Base-by-base conservation (phyloP, 2,113 vertebrate species). In the Eretmochelys imbricata region DNA sequence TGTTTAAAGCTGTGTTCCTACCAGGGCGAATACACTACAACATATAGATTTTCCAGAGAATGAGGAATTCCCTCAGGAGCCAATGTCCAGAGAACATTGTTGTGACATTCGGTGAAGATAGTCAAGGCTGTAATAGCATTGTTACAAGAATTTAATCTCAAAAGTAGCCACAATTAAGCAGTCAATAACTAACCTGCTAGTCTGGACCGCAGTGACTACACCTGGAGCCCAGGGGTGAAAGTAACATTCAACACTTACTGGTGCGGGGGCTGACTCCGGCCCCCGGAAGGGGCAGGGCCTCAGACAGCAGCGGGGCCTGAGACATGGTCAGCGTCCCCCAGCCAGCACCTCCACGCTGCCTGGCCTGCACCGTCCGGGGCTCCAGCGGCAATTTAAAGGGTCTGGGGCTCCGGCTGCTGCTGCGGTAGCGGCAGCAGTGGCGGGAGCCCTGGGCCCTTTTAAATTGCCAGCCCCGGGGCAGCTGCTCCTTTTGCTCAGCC, bases 291-390 rank as follows among this genome's bases (percentile, higher is more conserved):
- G 53, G 20, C 19, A 3, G 14, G 3, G 14, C 20, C 53, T 54
- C 2, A 1, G 8, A 20, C 8, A 3, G 53, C 42, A 19, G 20
- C 7, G 8, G 14, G 8, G 14, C 20, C 53, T 54, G 1, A 1
- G 8, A 20, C 8, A 3, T 19, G 42, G 42, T 42, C 53, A 54
- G 53, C 1, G 51, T 53, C 51, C 6, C 51, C 51, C 17, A 53
- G 51, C 51, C 17, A 53, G 17, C 5, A 5, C 51, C 17, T 53
- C 51, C 16, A 19, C 8, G 20, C 53, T 54, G 53, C 53, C 53
- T 54, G 20, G 20, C 20, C 53, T 8, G 20, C 20, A 2, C 20
- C 3, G 2, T 17, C 51, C 7, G 53, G 51, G 19, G 19, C 51
- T 53, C 20, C 53, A 20, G 53, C 3, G 19, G 53, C 20, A 20